These are phyloP conservation scores for Drosophila leonis DNA, from an alignment of 2,888 invertebrate genomes.

Conservation along the genomic window DNA sequence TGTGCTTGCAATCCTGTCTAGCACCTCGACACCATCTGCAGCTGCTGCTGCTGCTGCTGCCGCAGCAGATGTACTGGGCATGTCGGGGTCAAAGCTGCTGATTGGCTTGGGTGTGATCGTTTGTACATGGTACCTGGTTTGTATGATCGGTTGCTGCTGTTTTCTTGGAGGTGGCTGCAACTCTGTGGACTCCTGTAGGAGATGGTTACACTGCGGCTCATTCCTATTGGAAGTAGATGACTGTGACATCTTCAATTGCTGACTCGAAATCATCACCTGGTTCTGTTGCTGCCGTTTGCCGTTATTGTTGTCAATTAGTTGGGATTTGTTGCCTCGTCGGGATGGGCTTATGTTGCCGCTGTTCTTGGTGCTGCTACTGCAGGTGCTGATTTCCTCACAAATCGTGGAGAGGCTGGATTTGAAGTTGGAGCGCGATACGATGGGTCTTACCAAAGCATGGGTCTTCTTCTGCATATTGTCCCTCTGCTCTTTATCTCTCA, in stretches of 20 bases:
- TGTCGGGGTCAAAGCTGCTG: background rate
- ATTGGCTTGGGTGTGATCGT: background rate
- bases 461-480: background rate
- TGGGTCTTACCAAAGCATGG: background rate
- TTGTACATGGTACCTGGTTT: background rate
- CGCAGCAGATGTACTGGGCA: background rate
- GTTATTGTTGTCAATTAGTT: no score
- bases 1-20: no score
- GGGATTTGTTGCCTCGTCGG: no score
- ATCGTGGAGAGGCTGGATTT: background rate
- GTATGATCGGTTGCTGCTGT: background rate
- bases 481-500: background rate
- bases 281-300: background rate
- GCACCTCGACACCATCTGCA: no score
- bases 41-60: background rate
- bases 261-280: no score
- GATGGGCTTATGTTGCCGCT: no score
- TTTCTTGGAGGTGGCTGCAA: background rate
- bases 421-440: no score
- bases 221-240: background rate
- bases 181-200: background rate
- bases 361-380: slow-evolving; percentile 17
- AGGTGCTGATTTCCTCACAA: slow-evolving; percentile 78
- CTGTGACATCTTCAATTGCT: no score
- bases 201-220: no score